phyloP scores from a whole-genome alignment of 2,113 vertebrate genomes.

The Alligator mississippiensis region DNA sequence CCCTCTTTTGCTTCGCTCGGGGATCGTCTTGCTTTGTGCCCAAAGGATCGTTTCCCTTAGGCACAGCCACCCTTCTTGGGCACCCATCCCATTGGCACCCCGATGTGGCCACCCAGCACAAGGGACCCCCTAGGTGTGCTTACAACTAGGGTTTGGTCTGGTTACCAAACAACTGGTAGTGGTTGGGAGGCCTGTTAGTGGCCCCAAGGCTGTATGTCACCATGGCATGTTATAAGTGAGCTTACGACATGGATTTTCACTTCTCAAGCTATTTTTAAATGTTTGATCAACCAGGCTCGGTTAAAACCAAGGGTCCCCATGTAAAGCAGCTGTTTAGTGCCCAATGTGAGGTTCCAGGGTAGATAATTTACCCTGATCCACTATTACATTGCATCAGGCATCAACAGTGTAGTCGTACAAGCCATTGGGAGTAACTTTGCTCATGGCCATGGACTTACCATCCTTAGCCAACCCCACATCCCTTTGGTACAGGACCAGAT shows the following conservation, averaged over 20 bases:
- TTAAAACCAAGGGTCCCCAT: not conserved
- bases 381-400: no score
- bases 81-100: no score
- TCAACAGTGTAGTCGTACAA: no score
- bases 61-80: no score
- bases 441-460: no score
- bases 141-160: not conserved
- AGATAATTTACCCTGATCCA: not conserved
- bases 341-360: not conserved
- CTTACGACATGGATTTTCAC: not conserved
- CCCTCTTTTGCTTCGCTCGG: not conserved
- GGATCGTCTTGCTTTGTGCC: not conserved
- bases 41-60: accelerated
- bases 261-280: not conserved
- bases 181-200: not conserved
- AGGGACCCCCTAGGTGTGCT: not conserved
- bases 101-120: accelerated
- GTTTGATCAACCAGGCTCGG: not conserved
- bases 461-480: no score
- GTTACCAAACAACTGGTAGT: not conserved
- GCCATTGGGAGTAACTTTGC: no score
- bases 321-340: not conserved
- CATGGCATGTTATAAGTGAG: not conserved
- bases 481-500: no score
- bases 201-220: not conserved